These are phyloP conservation scores for Pyrocoelia pectoralis DNA, from an alignment of 2,888 invertebrate genomes.

Conservation along the genomic window DNA sequence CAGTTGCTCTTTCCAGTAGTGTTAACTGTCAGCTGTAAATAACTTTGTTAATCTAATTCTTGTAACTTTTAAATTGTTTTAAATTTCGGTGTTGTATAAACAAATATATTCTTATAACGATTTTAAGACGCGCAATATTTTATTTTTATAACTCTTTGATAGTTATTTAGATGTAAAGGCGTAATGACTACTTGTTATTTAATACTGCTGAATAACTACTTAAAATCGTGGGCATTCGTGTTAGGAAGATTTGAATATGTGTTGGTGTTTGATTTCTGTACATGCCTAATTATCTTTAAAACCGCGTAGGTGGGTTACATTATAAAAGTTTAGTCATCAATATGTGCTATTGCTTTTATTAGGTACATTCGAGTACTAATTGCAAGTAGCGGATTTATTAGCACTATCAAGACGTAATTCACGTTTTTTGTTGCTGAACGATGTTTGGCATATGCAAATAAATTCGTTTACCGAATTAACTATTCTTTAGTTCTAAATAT, in stretches of 20 bases:
- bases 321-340: slow-evolving; percentile 13
- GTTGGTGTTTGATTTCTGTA: slow-evolving; percentile 34
- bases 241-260: slow-evolving; percentile 27
- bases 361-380: too few species aligned
- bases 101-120: not conserved
- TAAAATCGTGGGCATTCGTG: slow-evolving; percentile 14
- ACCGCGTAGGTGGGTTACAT: slow-evolving; percentile 19
- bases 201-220: slow-evolving; percentile 18
- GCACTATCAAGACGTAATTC: too few species aligned
- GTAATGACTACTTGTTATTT: slow-evolving; percentile 27
- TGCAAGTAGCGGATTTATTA: too few species aligned
- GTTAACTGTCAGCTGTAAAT: too few species aligned
- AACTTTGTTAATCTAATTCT: too few species aligned
- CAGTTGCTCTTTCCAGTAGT: too few species aligned
- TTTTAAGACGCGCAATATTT: not conserved
- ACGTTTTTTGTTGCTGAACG: too few species aligned
- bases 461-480: too few species aligned
- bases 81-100: slow-evolving; percentile 3
- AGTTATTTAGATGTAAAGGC: slow-evolving; percentile 24
- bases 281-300: slow-evolving; percentile 14
- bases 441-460: too few species aligned
- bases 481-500: too few species aligned
- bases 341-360: not conserved
- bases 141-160: slow-evolving; percentile 10
- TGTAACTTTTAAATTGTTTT: not conserved